Percentiles rank a stretch among this genome's conserved stretches.
Evolutionary conservation across 2,797 vertebrate species (phyloP).

Genomic region (Scleropages formosus): DNA sequence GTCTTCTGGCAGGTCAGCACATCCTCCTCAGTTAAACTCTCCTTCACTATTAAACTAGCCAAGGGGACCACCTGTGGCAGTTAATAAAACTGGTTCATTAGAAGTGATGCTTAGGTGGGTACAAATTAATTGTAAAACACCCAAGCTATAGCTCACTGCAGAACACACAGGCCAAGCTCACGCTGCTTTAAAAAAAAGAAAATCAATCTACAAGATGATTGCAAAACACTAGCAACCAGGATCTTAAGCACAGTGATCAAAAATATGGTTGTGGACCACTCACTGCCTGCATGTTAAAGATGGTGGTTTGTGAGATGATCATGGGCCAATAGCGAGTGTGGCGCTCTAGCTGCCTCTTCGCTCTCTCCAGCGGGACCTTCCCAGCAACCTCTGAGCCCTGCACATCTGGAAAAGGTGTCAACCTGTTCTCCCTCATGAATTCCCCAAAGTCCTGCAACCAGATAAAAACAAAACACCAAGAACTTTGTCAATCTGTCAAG

Average conservation of each 20-base stretch:
- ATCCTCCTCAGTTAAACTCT: conserved; percentile 90
- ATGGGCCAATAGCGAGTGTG: conserved; percentile 98
- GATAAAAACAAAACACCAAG: background rate
- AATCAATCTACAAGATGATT: no score
- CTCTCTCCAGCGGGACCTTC: conserved; percentile 84
- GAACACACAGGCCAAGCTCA: background rate
- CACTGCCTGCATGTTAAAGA: conserved; percentile 99
- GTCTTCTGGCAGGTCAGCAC: conserved; percentile 97
- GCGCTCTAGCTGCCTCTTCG: conserved; percentile 92
- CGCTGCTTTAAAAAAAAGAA: no score
- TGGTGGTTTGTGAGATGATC: conserved; percentile 99
- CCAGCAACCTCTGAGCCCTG: conserved; percentile 72
- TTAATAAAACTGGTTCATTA: background rate
- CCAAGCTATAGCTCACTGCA: background rate
- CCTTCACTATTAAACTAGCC: conserved; percentile 95
- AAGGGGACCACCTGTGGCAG: conserved; percentile 86
- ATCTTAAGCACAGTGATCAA: no score
- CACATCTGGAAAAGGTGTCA: conserved; percentile 87
- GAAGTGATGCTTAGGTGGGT: background rate
- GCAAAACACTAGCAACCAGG: no score
- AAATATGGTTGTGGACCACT: no score
- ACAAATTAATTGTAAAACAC: background rate
- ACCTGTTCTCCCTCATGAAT: conserved; percentile 98
- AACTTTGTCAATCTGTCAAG: no score
- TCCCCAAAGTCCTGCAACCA: conserved; percentile 91